These are phyloP conservation scores for Agriopis aurantiaria DNA, from an alignment of 2,888 invertebrate genomes.

Conservation along the genomic window DNA sequence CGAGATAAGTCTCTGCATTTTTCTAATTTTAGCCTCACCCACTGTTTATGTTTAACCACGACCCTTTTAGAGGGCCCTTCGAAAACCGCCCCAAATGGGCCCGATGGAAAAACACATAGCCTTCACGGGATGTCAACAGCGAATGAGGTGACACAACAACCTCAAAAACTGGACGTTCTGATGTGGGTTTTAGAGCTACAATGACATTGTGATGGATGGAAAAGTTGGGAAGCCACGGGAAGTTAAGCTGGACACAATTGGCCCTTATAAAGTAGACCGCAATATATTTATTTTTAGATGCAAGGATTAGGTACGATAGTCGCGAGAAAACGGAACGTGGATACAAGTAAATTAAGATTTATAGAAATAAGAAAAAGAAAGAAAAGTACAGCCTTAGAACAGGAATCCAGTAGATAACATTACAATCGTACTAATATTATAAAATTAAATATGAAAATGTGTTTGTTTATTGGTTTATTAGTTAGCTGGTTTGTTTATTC, in stretches of 20 bases:
- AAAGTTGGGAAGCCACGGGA: slow-evolving; percentile 11
- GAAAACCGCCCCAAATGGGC: slow-evolving; percentile 49
- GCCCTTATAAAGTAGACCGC: background rate
- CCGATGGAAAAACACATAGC: slow-evolving; percentile 61
- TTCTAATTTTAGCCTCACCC: background rate
- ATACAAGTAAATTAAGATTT: background rate
- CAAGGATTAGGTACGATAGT: background rate
- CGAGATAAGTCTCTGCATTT: background rate
- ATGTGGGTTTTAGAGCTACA: slow-evolving; percentile 38
- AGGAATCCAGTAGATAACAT: no score
- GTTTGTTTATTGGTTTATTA: no score
- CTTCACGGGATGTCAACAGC: slow-evolving; percentile 37
- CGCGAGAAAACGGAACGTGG: background rate
- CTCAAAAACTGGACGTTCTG: slow-evolving; percentile 44
- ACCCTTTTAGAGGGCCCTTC: slow-evolving; percentile 60
- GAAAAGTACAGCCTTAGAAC: no score
- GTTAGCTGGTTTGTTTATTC: no score
- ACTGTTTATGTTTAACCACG: slow-evolving; percentile 55
- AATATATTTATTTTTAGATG: slow-evolving; percentile 1
- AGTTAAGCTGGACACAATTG: slow-evolving; percentile 11
- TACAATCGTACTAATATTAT: no score
- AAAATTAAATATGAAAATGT: no score
- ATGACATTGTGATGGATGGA: slow-evolving; percentile 32
- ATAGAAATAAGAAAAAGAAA: no score
- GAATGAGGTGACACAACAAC: slow-evolving; percentile 56